phyloP scores from a whole-genome alignment of 1,140 invertebrate genomes.

The Venustaconcha ellipsiformis region DNA sequence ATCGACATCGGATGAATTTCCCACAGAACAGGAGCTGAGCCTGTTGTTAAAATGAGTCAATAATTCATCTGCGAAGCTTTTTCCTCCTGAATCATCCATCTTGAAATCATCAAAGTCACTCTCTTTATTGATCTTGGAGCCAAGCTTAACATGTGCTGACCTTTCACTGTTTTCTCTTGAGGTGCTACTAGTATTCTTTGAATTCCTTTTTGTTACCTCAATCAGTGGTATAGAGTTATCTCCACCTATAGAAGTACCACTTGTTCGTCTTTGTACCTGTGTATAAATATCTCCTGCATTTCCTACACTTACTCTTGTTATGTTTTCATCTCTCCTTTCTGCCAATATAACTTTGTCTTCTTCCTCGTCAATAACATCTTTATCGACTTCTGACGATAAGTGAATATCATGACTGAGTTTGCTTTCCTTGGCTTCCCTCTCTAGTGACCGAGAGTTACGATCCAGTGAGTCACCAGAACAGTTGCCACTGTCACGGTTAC shows the following conservation, averaged over 20 bases:
- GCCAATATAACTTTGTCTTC: too few relatives aligned
- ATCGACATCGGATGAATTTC: too few relatives aligned
- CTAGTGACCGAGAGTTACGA: slow-evolving; percentile 12
- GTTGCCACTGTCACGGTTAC: slow-evolving; percentile 23
- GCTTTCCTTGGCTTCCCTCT: background rate
- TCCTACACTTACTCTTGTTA: slow-evolving; percentile 19
- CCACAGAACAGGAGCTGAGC: too few relatives aligned
- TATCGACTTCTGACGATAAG: background rate
- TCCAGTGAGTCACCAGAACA: slow-evolving; percentile 21
- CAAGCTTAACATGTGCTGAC: too few relatives aligned
- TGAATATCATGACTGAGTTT: background rate
- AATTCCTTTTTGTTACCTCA: too few relatives aligned
- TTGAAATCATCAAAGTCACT: too few relatives aligned
- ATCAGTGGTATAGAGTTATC: too few relatives aligned
- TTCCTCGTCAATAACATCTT: too few relatives aligned
- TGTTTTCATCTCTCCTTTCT: slow-evolving; percentile 7
- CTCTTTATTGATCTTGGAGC: too few relatives aligned
- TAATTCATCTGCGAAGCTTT: slow-evolving; percentile 29
- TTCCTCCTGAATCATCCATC: background rate
- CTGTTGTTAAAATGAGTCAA: slow-evolving; percentile 15
- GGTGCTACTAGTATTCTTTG: too few relatives aligned
- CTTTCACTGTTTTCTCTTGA: too few relatives aligned
- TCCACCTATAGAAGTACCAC: too few relatives aligned
- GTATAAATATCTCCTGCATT: slow-evolving; percentile 27
- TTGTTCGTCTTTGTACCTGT: slow-evolving; percentile 8